A percentile compares a stretch with the other conserved stretches of the same genome.
phyloP scores from a whole-genome alignment of 2,888 invertebrate genomes.

The Cephalotes varians region DNA sequence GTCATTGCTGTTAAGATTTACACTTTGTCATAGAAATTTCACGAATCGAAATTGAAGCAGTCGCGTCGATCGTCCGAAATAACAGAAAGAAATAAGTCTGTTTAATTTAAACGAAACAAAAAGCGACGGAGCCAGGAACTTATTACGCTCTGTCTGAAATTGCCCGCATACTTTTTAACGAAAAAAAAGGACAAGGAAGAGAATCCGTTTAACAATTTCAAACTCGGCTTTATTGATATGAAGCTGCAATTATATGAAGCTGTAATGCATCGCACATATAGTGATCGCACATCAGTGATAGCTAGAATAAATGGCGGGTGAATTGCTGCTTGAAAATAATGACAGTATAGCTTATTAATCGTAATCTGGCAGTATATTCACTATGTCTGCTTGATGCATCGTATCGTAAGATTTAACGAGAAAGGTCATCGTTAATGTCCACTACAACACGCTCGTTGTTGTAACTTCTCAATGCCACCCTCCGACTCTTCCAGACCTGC shows the following conservation, averaged over 20 bases:
- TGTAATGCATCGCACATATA: constrained; percentile 18
- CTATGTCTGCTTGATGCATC: constrained; percentile 36
- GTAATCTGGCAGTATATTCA: constrained; percentile 68
- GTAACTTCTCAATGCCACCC: background rate
- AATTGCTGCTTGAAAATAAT: constrained; percentile 17
- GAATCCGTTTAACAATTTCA: constrained; percentile 32
- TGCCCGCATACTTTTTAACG: background rate
- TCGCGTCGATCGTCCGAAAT: background rate
- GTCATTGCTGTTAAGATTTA: constrained; percentile 17
- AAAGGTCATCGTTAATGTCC: constrained; percentile 15
- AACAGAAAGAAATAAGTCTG: background rate
- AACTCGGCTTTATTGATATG: constrained; percentile 43
- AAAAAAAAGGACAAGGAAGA: background rate
- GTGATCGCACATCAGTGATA: constrained; percentile 25
- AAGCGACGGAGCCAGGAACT: background rate
- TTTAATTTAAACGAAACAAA: constrained; percentile 31
- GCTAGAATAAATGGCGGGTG: constrained; percentile 18
- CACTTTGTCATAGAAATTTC: constrained; percentile 22
- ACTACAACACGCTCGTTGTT: constrained; percentile 7
- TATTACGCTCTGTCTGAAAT: constrained; percentile 27
- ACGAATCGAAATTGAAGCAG: constrained; percentile 2
- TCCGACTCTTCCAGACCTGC: background rate
- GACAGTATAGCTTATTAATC: constrained; percentile 48
- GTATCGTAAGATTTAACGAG: background rate
- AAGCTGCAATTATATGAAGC: constrained; percentile 59